phyloP scores from a whole-genome alignment of 1,140 invertebrate species.

The Campodea augens region DNA sequence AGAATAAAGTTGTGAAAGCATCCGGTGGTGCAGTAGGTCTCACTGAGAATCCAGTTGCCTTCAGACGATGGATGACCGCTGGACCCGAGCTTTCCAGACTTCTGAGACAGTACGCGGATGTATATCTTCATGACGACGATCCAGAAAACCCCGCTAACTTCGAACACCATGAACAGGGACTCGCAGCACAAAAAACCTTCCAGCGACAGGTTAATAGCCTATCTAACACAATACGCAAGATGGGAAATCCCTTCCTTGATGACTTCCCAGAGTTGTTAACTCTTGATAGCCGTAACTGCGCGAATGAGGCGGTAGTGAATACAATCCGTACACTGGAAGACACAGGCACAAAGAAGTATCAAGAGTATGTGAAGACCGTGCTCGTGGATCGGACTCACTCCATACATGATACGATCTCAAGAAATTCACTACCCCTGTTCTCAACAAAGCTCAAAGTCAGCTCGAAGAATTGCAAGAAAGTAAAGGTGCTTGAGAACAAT shows the following conservation, averaged over 20 bases:
- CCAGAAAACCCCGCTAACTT: no score
- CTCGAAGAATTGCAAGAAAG: no score
- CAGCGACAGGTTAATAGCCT: conserved; percentile 8
- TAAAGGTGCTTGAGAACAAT: no score
- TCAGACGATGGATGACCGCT: conserved; percentile 14
- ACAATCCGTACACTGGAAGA: conserved; percentile 6
- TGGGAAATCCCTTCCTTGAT: conserved; percentile 13
- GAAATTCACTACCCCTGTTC: not conserved
- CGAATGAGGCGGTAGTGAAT: conserved; percentile 7
- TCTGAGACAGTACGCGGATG: no score
- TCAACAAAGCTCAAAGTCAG: no score
- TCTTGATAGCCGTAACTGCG: conserved; percentile 5
- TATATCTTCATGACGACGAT: no score
- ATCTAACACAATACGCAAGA: conserved; percentile 7
- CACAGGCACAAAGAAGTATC: conserved; percentile 4
- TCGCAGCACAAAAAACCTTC: conserved; percentile 10
- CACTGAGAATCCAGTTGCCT: conserved; percentile 14
- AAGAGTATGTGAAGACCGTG: conserved; percentile 4
- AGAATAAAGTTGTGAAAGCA: conserved; percentile 15
- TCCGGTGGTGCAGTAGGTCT: conserved; percentile 14
- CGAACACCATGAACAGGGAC: not conserved
- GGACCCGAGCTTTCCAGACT: conserved; percentile 11
- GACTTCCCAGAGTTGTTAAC: conserved; percentile 10
- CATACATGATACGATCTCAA: not conserved
- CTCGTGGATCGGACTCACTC: not conserved